A percentile compares a stretch with the other conserved stretches of the same genome.
Conservation (phyloP, 2,888 invertebrate genomes). For the Hirtodrosophila confusa region DNA sequence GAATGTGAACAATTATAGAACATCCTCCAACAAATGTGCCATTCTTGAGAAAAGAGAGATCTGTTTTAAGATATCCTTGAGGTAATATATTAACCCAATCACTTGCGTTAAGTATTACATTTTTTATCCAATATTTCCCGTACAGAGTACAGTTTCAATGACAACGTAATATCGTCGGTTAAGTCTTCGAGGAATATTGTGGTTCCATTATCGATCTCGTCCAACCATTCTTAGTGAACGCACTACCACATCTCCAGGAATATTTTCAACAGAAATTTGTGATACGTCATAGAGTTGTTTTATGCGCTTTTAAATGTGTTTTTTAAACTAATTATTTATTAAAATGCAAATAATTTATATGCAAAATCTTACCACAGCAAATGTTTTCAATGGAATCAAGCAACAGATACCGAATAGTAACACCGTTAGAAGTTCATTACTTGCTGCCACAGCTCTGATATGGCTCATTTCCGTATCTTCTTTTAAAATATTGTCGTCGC, state of each 20-base stretch:
- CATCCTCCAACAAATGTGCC: conserved; percentile 38
- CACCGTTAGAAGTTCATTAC: no score
- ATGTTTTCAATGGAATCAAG: neutral
- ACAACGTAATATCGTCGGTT: conserved; percentile 38
- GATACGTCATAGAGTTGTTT: conserved; percentile 6
- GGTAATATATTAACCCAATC: conserved; percentile 60
- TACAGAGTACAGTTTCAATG: conserved; percentile 44
- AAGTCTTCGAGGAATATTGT: conserved; percentile 37
- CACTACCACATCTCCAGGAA: conserved; percentile 10
- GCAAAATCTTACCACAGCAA: conserved; percentile 17
- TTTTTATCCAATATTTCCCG: conserved; percentile 55
- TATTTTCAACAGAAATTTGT: conserved; percentile 10
- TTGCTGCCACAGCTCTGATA: neutral
- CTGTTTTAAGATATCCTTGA: conserved; percentile 50
- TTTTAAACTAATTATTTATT: neutral
- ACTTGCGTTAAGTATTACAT: conserved; percentile 42
- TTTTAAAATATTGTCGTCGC: neutral
- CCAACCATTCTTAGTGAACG: conserved; percentile 33
- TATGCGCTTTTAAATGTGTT: neutral
- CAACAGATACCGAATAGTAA: neutral
- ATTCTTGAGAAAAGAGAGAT: conserved; percentile 34
- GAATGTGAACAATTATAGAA: conserved; percentile 35
- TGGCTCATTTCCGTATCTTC: conserved; percentile 2
- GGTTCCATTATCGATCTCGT: conserved; percentile 62
- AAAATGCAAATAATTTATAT: neutral